Base-by-base conservation (phyloP, 2,113 vertebrate genomes). In the Ranitomeya imitator region DNA sequence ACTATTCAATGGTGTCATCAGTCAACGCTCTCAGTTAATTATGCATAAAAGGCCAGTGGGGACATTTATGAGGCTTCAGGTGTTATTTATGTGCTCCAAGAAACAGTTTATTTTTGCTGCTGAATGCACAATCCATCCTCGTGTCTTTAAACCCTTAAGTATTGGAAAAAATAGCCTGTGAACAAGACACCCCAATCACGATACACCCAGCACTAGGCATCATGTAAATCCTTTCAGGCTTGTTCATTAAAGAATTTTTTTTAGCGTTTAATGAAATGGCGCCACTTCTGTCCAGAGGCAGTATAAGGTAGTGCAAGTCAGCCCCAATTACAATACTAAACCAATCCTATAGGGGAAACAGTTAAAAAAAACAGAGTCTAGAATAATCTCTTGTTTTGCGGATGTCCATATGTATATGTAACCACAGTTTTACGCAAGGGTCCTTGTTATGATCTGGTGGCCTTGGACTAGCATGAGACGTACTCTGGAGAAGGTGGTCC, bases 11-110 rank as follows among this genome's bases (percentile, higher is more conserved):
- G 86, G 60, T 90, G 86, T 88, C 90, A 86, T 87, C 85, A 90
- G 89, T 69, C 91, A 90, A 84, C 88, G 90, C 74, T 91, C 90
- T 86, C 63, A 85, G 85, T 92, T 94, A 94, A 94, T 93, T 93
- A 94, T 91, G 76, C 88, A 92, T 93, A 92, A 93, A 95, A 93
- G 89, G 13, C 45, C 85, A 90, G 90, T 83, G 91, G 54, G 79
- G 16, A 91, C 93, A 92, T 91, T 94, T 92, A 93, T 91, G 89
- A 89, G 61, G 23, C 89, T 92, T 82, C 86, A 85, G 84, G 87
- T 85, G 91, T 91, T 84, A 91, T 90, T 90, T 90, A 90, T 90
- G 89, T 69, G 90, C 92, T 91, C 92, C 23, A 7, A 82, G 26
- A 51, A 59, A 54, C 18, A 57, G 79, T 67, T 83, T 77, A 57